Base-by-base conservation (phyloP, 2,888 invertebrate species). In the Diarsia mendica region DNA sequence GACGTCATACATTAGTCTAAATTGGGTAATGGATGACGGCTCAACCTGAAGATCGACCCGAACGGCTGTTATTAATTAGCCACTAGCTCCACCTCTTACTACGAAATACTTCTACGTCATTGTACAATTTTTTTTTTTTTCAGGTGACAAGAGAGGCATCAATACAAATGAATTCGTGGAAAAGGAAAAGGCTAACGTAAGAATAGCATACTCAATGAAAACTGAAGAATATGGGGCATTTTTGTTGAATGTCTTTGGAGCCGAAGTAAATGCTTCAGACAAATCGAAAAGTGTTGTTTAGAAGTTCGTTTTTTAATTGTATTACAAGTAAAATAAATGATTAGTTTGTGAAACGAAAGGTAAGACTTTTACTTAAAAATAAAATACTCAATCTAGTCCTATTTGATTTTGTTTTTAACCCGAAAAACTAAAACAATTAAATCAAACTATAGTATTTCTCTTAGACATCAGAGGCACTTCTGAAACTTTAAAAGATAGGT, bases 71-170 rank as follows among this genome's bases (percentile, higher is more conserved):
- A 39, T 8, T 39, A 39, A 39, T 39, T 8, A 39, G 39, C 39
- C 39, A 8, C 8, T 39, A 39, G 39, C 39, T 39, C 8, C 6
- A 1, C 8, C 49, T 18, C 18, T 49, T 5, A 18, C 49, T 49
- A 18, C 49, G 6, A 18, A 49, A 28, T 28, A 28, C 2, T 28
- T 1, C 28, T 28, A 28, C 28, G 28, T 28, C 28, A 28, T 28
- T 28, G 28, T 28, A 28, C n/a, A n/a, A n/a, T n/a, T n/a, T n/a
- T 6, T 0, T 67, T 8, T 60, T 0, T 49, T 77, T 49, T 10
- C 89, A 94, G 94, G 92, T 66, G 88, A 90, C 0, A 82, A 89
- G 68, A 90, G 94, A 89, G 95, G 95, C 0, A 82, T 91, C 0
- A 92, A 89, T 48, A 92, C 90, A 13, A 92, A 94, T 60, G 83